These are phyloP conservation scores for Philypnodon macrostomus DNA, from an alignment of 2,797 vertebrate species.

Conservation along the genomic window DNA sequence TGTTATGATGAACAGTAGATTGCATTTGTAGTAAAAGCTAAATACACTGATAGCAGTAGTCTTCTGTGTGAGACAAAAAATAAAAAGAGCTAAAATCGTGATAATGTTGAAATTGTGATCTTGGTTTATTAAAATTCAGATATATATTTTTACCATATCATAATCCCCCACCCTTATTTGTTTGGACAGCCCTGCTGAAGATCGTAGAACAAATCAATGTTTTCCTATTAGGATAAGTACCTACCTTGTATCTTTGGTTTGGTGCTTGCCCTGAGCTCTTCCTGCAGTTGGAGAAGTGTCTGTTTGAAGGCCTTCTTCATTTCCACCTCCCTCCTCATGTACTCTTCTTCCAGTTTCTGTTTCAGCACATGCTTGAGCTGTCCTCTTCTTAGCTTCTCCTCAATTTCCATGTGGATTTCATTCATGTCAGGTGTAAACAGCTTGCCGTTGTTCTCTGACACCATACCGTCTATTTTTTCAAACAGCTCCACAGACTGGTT, in stretches of 20 bases:
- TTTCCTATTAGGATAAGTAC: too few relatives aligned
- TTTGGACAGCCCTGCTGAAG: too few relatives aligned
- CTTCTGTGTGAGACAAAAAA: too few relatives aligned
- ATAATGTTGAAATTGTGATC: too few relatives aligned
- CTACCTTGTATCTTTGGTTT: constrained; percentile 29
- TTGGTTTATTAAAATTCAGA: too few relatives aligned
- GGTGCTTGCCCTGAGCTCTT: background rate
- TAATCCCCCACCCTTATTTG: too few relatives aligned
- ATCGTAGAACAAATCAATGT: too few relatives aligned
- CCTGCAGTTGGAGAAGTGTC: constrained; percentile 32
- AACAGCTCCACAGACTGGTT: constrained; percentile 43
- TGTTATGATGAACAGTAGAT: too few relatives aligned
- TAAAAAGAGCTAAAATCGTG: too few relatives aligned
- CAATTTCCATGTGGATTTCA: constrained; percentile 11
- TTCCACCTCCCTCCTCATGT: constrained; percentile 32
- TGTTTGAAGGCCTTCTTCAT: constrained; percentile 21
- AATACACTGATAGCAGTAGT: too few relatives aligned
- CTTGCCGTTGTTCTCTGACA: constrained; percentile 24
- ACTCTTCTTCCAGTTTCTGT: constrained; percentile 17
- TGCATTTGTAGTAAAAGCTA: too few relatives aligned
- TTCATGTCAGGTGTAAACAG: constrained; percentile 30
- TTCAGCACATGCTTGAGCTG: constrained; percentile 32
- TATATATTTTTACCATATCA: too few relatives aligned
- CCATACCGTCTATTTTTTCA: constrained; percentile 55
- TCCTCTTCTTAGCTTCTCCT: constrained; percentile 23